A percentile compares a stretch with the other conserved stretches of the same genome.
Conservation (phyloP, 2,888 invertebrate genomes). For the Nymphalis urticae region DNA sequence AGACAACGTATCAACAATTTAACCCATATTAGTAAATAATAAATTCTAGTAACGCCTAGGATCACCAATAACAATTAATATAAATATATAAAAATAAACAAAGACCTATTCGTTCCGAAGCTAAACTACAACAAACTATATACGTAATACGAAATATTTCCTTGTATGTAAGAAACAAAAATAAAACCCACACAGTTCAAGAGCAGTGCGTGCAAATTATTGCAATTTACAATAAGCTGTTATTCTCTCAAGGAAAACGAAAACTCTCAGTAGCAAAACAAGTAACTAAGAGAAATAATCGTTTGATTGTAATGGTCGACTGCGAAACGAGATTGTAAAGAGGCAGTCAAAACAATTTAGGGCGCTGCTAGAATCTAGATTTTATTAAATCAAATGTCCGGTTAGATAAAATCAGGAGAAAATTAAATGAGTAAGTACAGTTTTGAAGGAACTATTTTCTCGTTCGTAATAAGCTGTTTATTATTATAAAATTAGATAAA, state of each 20-base stretch:
- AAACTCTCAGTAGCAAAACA: constrained; percentile 51
- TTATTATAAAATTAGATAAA: not conserved
- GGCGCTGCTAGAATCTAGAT: constrained; percentile 34
- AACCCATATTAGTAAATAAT: no score
- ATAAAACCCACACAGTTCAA: constrained; percentile 40
- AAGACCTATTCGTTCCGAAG: not conserved
- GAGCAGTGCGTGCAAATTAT: constrained; percentile 50
- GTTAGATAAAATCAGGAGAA: constrained; percentile 27
- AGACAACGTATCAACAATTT: no score
- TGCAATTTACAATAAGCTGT: constrained; percentile 54
- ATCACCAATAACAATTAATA: no score
- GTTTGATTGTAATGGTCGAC: constrained; percentile 53
- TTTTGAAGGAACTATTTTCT: constrained; percentile 8
- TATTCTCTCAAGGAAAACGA: constrained; percentile 53
- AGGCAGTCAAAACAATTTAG: constrained; percentile 41
- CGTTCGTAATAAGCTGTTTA: constrained; percentile 1
- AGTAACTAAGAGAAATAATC: constrained; percentile 59
- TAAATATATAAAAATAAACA: not conserved
- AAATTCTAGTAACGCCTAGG: no score
- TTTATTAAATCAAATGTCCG: constrained; percentile 35
- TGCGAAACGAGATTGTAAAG: constrained; percentile 53
- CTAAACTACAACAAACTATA: not conserved
- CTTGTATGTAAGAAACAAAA: constrained; percentile 36
- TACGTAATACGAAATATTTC: constrained; percentile 20
- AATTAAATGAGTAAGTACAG: constrained; percentile 27